Evolutionary conservation across 1,140 invertebrate genomes (phyloP).

Genomic region (Cyphomyrmex costatus): DNA sequence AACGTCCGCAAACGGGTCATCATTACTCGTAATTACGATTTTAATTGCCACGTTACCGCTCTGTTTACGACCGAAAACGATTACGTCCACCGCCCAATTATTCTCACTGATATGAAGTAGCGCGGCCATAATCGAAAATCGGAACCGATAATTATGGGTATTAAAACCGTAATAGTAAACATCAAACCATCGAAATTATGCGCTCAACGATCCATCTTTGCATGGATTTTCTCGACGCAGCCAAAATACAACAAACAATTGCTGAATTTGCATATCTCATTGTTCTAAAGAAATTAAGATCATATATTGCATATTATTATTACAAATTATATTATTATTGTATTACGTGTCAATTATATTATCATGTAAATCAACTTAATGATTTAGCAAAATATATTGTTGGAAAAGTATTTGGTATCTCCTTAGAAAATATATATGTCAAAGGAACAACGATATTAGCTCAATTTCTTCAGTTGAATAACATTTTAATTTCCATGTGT

Average conservation of each 20-base stretch:
- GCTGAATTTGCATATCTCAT: background rate
- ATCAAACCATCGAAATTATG: slow-evolving; percentile 6
- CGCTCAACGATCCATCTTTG: background rate
- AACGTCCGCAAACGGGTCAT: slow-evolving; percentile 25
- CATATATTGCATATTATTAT: background rate
- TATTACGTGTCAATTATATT: background rate
- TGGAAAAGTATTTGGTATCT: background rate
- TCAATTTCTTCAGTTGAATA: no score
- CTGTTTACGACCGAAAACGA: slow-evolving; percentile 55
- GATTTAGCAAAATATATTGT: background rate
- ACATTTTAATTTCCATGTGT: no score
- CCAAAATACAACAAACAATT: background rate
- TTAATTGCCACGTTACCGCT: slow-evolving; percentile 55
- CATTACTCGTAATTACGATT: slow-evolving; percentile 57
- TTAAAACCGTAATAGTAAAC: slow-evolving; percentile 47
- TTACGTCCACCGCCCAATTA: slow-evolving; percentile 46
- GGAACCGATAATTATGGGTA: slow-evolving; percentile 51
- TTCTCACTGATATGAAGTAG: slow-evolving; percentile 31
- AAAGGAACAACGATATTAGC: no score
- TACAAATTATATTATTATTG: background rate
- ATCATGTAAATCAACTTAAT: background rate
- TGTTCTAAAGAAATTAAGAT: background rate
- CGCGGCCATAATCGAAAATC: slow-evolving; percentile 32
- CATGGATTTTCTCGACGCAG: background rate
- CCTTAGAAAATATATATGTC: background rate